Conservation (phyloP, 2,797 vertebrate species). For the Paratrypauchen microcephalus region DNA sequence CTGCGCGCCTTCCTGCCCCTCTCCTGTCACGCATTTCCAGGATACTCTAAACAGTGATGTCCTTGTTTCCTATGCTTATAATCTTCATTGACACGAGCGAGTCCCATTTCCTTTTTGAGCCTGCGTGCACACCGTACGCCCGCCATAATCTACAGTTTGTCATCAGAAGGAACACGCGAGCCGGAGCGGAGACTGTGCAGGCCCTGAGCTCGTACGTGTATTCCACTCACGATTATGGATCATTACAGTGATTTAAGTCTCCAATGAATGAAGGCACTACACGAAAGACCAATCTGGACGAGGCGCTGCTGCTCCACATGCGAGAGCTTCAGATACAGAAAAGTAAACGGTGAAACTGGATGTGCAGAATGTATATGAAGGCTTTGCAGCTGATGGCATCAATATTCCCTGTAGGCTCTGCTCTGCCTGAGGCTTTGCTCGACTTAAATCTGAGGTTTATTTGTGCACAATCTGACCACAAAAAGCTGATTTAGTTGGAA, state of each 20-base stretch:
- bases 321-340: slow-evolving; percentile 45
- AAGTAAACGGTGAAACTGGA: slow-evolving; percentile 14
- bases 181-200: slow-evolving; percentile 59
- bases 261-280: slow-evolving; percentile 47
- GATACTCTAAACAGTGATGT: slow-evolving; percentile 71
- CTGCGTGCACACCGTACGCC: slow-evolving; percentile 35
- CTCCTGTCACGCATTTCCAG: slow-evolving; percentile 59
- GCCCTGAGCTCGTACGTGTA: slow-evolving; percentile 60
- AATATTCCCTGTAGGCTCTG: too few relatives aligned
- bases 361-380: slow-evolving; percentile 5
- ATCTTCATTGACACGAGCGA: slow-evolving; percentile 63
- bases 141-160: slow-evolving; percentile 48
- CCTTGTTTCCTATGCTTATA: slow-evolving; percentile 72
- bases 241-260: slow-evolving; percentile 73
- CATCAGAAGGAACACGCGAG: slow-evolving; percentile 51
- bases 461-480: too few relatives aligned
- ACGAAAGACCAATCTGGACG: slow-evolving; percentile 45
- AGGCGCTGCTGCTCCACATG: slow-evolving; percentile 42
- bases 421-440: too few relatives aligned
- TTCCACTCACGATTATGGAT: slow-evolving; percentile 65
- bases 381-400: too few relatives aligned
- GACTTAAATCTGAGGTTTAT: too few relatives aligned
- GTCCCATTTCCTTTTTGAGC: slow-evolving; percentile 72
- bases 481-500: too few relatives aligned
- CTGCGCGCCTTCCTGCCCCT: slow-evolving; percentile 48